Evolutionary conservation across 2,888 invertebrate species (phyloP), one percentile per base, ranked within the genome.

Genomic region (Drosophila ochracea): DNA sequence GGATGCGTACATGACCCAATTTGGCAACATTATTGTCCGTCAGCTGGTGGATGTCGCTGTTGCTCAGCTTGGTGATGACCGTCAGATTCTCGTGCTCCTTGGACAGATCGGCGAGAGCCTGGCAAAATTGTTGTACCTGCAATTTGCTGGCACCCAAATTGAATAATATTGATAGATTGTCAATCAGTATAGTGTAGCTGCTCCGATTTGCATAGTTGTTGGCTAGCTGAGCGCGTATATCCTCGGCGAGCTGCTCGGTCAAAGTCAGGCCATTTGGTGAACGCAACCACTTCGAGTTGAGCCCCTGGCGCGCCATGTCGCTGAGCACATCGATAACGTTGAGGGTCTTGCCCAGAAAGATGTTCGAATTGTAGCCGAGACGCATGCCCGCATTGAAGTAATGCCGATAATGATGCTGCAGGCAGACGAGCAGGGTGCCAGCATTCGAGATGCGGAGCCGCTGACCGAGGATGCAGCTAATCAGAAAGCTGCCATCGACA

Each of bases 311-410:
- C 0, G 93, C 93, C 61, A 95, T 92, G 47, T 94, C 93, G 77
- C 93, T 94, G 67, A 95, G 92, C 1, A 94, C 94, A 83, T 95
- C 95, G 31, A 95, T 93, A 5, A 94, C 92, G 35, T 92, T 93
- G 0, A 95, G 92, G n/a, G 93, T 93, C 55, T 94, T 94, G 21
- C 93, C 93, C 33, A 94, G 91, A 68, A 94, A 93, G 60, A 94
- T 92, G 41, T 94, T 94, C 39, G 97, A 93, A 91, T 96, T 96
- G 89, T 96, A 96, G 59, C 96, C 96, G 89, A 97, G 94, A 85
- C 96, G 95, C 89, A 96, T 95, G 19, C 96, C 96, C 41, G 97
- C 95, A 93, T 95, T 96, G 71, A 96, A 95, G 88, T 96, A 97
- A 91, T 97, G 97, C 63, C 95, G 94, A 57, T 96, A 94, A 3